Evolutionary conservation across 1,140 invertebrate genomes (phyloP).

Genomic region (Scaptomyza pallida): DNA sequence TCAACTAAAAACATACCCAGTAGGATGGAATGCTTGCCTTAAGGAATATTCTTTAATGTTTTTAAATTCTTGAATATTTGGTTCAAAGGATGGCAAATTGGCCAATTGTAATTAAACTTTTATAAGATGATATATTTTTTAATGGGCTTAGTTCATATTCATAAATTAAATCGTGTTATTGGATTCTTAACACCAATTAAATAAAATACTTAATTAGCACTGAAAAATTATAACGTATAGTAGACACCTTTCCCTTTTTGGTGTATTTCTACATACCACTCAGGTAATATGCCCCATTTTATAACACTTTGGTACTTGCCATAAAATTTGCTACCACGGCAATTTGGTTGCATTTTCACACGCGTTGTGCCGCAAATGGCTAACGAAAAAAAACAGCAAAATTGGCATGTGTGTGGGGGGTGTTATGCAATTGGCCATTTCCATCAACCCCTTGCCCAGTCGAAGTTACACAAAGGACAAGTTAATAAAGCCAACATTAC

Average conservation of each 20-base stretch:
- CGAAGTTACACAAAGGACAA: slow-evolving; percentile 52
- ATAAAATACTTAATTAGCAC: too few relatives aligned
- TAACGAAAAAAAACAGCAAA: slow-evolving; percentile 20
- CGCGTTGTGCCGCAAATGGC: slow-evolving; percentile 34
- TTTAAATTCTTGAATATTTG: too few relatives aligned
- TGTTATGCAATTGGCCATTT: slow-evolving; percentile 12
- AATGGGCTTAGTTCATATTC: too few relatives aligned
- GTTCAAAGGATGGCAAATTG: too few relatives aligned
- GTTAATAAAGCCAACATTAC: slow-evolving; percentile 72
- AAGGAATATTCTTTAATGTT: too few relatives aligned
- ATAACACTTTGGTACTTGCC: neutral
- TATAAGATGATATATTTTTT: too few relatives aligned
- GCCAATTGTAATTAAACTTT: too few relatives aligned
- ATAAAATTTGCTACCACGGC: slow-evolving; percentile 48
- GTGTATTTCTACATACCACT: neutral
- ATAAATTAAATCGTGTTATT: too few relatives aligned
- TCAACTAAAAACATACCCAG: neutral
- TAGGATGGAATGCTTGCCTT: too few relatives aligned
- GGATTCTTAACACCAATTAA: too few relatives aligned
- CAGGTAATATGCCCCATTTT: slow-evolving; percentile 19
- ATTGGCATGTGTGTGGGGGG: slow-evolving; percentile 42
- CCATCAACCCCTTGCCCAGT: neutral
- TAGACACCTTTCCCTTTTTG: too few relatives aligned
- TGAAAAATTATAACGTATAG: too few relatives aligned
- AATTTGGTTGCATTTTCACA: slow-evolving; percentile 55